phyloP scores from a whole-genome alignment of 1,140 invertebrate species.

The Diplogasteroides magnus region DNA sequence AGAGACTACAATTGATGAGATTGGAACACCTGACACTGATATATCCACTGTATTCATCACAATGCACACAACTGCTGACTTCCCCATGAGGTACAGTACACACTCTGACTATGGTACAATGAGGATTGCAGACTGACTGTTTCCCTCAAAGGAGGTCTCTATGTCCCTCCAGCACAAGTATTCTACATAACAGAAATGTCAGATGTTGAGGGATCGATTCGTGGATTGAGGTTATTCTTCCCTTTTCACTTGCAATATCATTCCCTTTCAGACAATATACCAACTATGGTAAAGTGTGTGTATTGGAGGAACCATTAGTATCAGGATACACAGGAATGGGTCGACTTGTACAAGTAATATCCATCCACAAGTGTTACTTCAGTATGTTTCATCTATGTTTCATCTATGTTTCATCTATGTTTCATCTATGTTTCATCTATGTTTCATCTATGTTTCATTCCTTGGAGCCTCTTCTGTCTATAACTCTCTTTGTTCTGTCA shows the following conservation, averaged over 20 bases:
- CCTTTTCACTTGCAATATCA: not conserved
- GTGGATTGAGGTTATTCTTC: conserved; percentile 1
- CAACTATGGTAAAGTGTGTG: conserved; percentile 22
- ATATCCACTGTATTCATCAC: conserved; percentile 6
- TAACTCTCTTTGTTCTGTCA: too few species aligned
- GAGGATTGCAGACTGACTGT: conserved; percentile 3
- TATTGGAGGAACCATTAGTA: conserved; percentile 20
- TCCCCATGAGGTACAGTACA: conserved; percentile 14
- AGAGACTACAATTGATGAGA: not conserved
- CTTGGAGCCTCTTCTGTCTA: too few species aligned
- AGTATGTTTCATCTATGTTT: conserved; percentile 13
- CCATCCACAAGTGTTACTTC: conserved; percentile 18
- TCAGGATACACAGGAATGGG: conserved; percentile 22
- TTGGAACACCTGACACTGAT: conserved; percentile 8
- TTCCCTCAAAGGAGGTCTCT: conserved; percentile 15
- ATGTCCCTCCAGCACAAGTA: conserved; percentile 14
- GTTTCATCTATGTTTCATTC: too few species aligned
- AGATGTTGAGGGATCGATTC: conserved; percentile 18
- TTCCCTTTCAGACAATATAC: conserved; percentile 2
- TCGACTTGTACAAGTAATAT: conserved; percentile 4
- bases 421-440: too few species aligned
- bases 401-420: too few species aligned
- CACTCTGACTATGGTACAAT: not conserved
- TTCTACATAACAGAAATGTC: conserved; percentile 14
- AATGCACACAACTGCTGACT: conserved; percentile 12